Base-by-base conservation (phyloP, 2,113 vertebrate genomes). In the Phaethon lepturus region DNA sequence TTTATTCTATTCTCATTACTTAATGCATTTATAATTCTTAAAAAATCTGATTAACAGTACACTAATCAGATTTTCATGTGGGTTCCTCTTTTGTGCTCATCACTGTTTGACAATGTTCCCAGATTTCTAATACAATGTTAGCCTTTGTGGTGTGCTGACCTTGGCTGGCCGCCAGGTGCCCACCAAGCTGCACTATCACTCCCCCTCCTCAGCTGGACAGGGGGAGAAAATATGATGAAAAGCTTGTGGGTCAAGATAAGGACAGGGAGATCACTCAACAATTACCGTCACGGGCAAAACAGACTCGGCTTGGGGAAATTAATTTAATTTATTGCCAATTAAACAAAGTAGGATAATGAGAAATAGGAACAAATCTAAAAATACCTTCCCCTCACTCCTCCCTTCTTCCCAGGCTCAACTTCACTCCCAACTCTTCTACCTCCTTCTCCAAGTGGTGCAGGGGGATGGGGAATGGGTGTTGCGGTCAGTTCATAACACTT, bases 1-100 rank as follows among this genome's bases (percentile, higher is more conserved):
- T 67, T 85, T 29, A 71, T 82, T 80, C 33, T 78, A 31, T 62
- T 95, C 42, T 92, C 29, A 66, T 77, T 74, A 77, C 6, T 90
- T 69, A 62, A 66, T 35, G 9, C 5, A 44, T 69, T 81, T 40
- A 26, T 68, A 29, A 35, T 68, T 76, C 49, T 28, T 3, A 0
- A 25, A 53, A 56, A 69, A 49, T 40, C 17, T 68, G 25, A 52
- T 80, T 95, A 89, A 31, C 4, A 17, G 9, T 13, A 52, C 22
- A 28, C 17, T 76, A 77, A 58, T 23, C 42, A 63, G 68, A 72
- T 91, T 91, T 91, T 88, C 71, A 49, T 42, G 52, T 83, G 49
- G 13, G 76, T 59, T 91, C 25, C 25, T 82, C 63, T 89, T 83
- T 93, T 76, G 67, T 79, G 12, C 19, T 83, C 25, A 67, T 74